Percentiles rank a stretch among this genome's conserved stretches.
phyloP scores from a whole-genome alignment of 2,888 invertebrate genomes.

The Sclerodermus sp. region DNA sequence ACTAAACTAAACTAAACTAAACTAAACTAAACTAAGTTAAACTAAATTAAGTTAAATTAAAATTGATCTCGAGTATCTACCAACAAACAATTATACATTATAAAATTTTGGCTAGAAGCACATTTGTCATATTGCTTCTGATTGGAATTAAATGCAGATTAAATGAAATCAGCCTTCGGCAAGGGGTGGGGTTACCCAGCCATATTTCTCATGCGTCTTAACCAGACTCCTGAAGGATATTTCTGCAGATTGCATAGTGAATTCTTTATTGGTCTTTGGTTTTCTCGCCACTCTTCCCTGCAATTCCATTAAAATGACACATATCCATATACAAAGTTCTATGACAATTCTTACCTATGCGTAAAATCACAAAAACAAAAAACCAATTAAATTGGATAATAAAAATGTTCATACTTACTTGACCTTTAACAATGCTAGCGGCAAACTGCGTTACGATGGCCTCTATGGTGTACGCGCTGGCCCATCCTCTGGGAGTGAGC shows the following conservation, averaged over 20 bases:
- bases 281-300: slow-evolving; percentile 77
- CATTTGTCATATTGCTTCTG: too few relatives aligned
- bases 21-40: too few relatives aligned
- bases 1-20: too few relatives aligned
- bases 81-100: too few relatives aligned
- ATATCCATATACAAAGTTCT: too few relatives aligned
- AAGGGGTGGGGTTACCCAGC: slow-evolving; percentile 86
- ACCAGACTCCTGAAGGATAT: slow-evolving; percentile 85
- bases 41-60: too few relatives aligned
- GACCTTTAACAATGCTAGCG: slow-evolving; percentile 85
- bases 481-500: slow-evolving; percentile 84
- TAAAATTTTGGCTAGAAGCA: too few relatives aligned
- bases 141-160: too few relatives aligned
- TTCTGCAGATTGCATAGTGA: slow-evolving; percentile 78
- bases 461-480: slow-evolving; percentile 84
- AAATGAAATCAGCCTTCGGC: slow-evolving; percentile 72
- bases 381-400: background rate
- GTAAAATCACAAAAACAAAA: too few relatives aligned
- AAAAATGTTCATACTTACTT: slow-evolving; percentile 52
- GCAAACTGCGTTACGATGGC: slow-evolving; percentile 89
- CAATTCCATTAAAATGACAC: too few relatives aligned
- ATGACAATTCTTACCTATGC: too few relatives aligned
- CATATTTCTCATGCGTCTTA: slow-evolving; percentile 88
- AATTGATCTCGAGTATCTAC: too few relatives aligned
- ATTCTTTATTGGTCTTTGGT: slow-evolving; percentile 76